Evolutionary conservation across 2,888 invertebrate genomes (phyloP).

Genomic region (Drosophila antonietae): DNA sequence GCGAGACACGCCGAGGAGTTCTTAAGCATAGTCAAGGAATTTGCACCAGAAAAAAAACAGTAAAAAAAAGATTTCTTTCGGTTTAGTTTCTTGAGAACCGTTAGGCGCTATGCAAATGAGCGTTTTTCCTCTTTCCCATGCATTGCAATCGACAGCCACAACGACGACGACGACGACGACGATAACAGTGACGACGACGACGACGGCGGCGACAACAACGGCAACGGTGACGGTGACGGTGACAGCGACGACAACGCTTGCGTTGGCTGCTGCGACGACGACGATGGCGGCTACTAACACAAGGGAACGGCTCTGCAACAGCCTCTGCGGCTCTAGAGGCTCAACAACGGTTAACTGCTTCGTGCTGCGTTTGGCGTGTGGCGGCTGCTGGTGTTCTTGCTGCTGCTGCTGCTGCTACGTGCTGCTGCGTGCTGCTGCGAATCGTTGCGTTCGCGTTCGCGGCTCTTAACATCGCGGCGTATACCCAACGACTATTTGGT

Average conservation of each 20-base stretch:
- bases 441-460: conserved; percentile 74
- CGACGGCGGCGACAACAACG: conserved; percentile 16
- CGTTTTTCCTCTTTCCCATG: conserved; percentile 48
- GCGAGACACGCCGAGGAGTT: conserved; percentile 16
- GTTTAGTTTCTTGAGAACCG: conserved; percentile 39
- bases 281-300: conserved; percentile 25
- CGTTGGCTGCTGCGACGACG: conserved; percentile 47
- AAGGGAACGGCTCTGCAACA: conserved; percentile 21
- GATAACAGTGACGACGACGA: conserved; percentile 1
- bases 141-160: conserved; percentile 45
- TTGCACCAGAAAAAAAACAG: conserved; percentile 47
- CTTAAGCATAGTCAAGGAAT: conserved; percentile 19
- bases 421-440: conserved; percentile 48
- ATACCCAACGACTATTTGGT: conserved; percentile 82
- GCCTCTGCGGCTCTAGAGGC: conserved; percentile 22
- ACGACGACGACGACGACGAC: conserved; percentile 20
- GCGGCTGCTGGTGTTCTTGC: conserved; percentile 28
- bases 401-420: conserved; percentile 43
- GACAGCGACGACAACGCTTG: conserved; percentile 18
- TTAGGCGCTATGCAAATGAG: conserved; percentile 50
- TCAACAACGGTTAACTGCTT: conserved; percentile 38
- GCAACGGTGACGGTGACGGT: conserved; percentile 15
- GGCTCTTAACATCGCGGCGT: conserved; percentile 84
- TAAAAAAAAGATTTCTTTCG: conserved; percentile 20
- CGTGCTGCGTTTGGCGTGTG: conserved; percentile 30